Conservation (phyloP, 2,797 vertebrate species). For the Acestrorhynchus altus region DNA sequence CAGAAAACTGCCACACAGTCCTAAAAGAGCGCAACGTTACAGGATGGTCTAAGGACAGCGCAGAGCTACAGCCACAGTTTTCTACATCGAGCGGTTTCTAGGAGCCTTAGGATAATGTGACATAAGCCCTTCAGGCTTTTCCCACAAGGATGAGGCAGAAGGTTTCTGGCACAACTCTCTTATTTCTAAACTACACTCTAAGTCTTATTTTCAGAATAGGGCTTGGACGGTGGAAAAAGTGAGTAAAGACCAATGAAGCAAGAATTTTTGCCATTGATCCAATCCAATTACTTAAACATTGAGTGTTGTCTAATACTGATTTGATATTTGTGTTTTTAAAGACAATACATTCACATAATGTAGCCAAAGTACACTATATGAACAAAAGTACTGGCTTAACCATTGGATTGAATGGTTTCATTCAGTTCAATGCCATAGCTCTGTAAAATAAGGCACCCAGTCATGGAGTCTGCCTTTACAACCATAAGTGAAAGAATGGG, state of each 20-base stretch:
- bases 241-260: not conserved
- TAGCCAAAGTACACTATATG: no score
- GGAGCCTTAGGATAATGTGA: not conserved
- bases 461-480: no score
- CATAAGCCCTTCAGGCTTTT: not conserved
- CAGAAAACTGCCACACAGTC: conserved; percentile 4
- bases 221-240: not conserved
- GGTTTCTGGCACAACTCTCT: not conserved
- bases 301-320: no score
- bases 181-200: not conserved
- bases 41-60: not conserved
- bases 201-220: not conserved
- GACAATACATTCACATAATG: no score
- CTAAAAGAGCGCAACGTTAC: not conserved
- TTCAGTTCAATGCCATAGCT: no score
- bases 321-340: no score
- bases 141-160: not conserved
- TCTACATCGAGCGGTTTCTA: not conserved
- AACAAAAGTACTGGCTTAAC: no score
- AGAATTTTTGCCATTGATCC: no score
- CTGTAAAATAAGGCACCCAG: no score
- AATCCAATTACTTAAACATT: no score
- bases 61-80: not conserved
- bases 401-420: no score
- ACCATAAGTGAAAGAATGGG: no score